These are phyloP conservation scores for Coracias cyanogaster DNA, from an alignment of 2,797 vertebrate species.

Conservation along the genomic window DNA sequence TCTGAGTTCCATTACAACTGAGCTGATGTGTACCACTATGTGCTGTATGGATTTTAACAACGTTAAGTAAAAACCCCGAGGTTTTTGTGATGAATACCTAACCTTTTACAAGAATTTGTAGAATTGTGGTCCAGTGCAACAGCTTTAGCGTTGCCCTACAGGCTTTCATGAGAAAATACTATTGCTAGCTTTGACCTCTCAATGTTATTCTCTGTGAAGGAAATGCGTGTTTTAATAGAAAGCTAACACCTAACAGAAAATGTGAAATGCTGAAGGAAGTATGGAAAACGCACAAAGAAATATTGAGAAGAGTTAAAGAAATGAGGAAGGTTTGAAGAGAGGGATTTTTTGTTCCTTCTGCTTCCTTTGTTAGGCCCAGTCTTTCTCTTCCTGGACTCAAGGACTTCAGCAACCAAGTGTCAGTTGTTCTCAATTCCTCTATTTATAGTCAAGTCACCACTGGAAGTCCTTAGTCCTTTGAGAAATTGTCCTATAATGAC, in stretches of 20 bases:
- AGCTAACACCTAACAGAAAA: background rate
- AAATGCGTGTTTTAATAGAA: background rate
- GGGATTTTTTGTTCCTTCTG: background rate
- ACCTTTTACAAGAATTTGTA: conserved; percentile 20
- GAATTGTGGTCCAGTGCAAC: background rate
- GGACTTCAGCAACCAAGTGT: background rate
- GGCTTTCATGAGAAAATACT: background rate
- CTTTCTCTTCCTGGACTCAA: background rate
- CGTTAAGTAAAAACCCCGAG: conserved; percentile 28
- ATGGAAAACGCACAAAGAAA: background rate
- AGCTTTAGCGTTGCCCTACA: background rate
- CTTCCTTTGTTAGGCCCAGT: background rate
- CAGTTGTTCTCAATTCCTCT: background rate
- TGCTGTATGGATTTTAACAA: conserved; percentile 50
- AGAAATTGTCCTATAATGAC: background rate
- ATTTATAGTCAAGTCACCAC: background rate
- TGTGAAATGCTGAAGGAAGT: background rate
- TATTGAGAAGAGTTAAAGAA: background rate
- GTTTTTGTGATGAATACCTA: conserved; percentile 25
- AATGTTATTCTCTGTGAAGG: background rate
- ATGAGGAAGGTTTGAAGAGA: background rate
- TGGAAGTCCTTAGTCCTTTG: background rate
- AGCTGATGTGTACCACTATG: conserved; percentile 36
- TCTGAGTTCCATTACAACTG: conserved; percentile 61
- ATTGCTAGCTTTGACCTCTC: background rate